Conservation (phyloP, 2,113 vertebrate species). For the Astatoreochromis straeleni region DNA sequence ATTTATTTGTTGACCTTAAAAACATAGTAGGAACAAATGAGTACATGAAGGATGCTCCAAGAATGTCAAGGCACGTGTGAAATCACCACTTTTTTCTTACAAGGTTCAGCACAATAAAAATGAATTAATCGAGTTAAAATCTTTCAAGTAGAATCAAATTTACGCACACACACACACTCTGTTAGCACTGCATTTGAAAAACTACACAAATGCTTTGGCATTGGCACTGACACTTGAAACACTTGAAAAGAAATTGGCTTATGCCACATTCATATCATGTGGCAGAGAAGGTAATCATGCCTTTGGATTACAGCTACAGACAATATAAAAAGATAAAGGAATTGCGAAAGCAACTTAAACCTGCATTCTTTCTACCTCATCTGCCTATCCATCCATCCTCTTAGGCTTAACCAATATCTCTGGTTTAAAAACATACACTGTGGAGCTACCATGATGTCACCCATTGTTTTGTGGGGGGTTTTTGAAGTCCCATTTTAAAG, state of each 20-base stretch:
- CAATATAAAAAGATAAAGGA: not conserved
- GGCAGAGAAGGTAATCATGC: not conserved
- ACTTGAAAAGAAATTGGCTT: not conserved
- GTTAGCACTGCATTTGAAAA: not conserved
- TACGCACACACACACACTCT: not conserved
- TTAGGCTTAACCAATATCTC: not conserved
- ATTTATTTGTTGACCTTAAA: slow-evolving; percentile 50
- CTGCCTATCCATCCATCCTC: not conserved
- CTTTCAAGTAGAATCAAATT: not conserved
- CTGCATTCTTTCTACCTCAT: not conserved
- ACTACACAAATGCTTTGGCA: not conserved
- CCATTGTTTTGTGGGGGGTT: not conserved
- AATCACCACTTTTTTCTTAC: not conserved
- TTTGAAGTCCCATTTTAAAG: not conserved
- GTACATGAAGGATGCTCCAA: not conserved
- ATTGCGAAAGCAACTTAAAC: not conserved
- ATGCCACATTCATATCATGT: not conserved
- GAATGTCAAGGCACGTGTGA: not conserved
- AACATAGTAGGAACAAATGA: slow-evolving; percentile 13
- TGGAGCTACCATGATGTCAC: not conserved
- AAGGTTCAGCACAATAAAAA: not conserved
- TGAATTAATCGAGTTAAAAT: not conserved
- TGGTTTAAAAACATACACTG: not conserved
- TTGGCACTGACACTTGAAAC: not conserved
- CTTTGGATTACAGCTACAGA: not conserved